These are phyloP conservation scores for Sebastes ruberrimus DNA, from an alignment of 2,797 vertebrate species.

Conservation along the genomic window DNA sequence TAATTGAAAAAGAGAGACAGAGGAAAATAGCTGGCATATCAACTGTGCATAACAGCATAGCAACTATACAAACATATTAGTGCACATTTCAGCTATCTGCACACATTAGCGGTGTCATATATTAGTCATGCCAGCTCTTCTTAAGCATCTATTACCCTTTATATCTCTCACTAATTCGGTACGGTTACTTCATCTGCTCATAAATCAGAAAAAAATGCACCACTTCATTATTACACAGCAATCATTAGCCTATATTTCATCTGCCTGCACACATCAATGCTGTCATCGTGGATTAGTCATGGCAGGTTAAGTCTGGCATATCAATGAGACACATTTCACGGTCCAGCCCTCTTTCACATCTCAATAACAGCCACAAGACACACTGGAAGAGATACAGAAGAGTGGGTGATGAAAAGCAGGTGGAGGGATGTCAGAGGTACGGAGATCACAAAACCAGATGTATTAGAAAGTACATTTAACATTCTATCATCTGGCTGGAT, in stretches of 20 bases:
- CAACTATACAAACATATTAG: conserved; percentile 48
- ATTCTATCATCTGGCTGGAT: conserved; percentile 9
- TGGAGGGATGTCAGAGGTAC: conserved; percentile 12
- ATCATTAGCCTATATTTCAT: conserved; percentile 66
- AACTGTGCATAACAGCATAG: conserved; percentile 8
- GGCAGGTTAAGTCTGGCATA: conserved; percentile 70
- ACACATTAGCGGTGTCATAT: conserved; percentile 44
- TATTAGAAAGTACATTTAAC: conserved; percentile 5
- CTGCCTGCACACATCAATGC: conserved; percentile 63
- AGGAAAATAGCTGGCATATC: conserved; percentile 5
- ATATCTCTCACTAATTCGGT: conserved; percentile 62
- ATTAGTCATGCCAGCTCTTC: conserved; percentile 56
- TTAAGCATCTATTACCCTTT: conserved; percentile 60
- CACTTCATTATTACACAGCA: conserved; percentile 62
- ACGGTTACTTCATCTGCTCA: conserved; percentile 56
- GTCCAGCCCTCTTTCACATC: conserved; percentile 59
- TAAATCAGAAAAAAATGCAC: conserved; percentile 66
- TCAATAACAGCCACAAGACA: conserved; percentile 54
- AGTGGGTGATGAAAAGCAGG: conserved; percentile 35
- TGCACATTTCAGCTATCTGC: conserved; percentile 34
- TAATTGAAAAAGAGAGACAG: conserved; percentile 64
- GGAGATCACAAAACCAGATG: conserved; percentile 35
- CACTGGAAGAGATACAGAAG: conserved; percentile 23
- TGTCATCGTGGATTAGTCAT: conserved; percentile 76
- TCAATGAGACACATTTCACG: conserved; percentile 69